phyloP scores from a whole-genome alignment of 2,797 vertebrate genomes.

The Mergus octosetaceus region DNA sequence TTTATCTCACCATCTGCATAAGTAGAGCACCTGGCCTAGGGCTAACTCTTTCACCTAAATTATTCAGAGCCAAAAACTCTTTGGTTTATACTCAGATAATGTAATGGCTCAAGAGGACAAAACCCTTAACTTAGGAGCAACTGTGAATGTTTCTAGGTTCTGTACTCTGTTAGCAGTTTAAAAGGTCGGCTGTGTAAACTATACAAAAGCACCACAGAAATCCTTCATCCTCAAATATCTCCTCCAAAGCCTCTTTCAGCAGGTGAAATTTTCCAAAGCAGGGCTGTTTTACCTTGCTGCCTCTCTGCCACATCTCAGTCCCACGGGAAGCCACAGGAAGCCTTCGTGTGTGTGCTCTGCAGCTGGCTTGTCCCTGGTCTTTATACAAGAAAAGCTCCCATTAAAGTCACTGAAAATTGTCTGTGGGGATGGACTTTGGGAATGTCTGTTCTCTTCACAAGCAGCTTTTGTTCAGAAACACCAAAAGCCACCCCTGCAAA shows the following conservation, averaged over 20 bases:
- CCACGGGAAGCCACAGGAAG: neutral
- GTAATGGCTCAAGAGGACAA: constrained; percentile 75
- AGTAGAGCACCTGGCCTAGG: constrained; percentile 84
- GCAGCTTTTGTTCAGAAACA: constrained; percentile 20
- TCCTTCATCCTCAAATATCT: constrained; percentile 29
- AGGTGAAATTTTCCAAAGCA: neutral
- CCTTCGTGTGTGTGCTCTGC: neutral
- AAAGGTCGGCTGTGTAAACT: constrained; percentile 56
- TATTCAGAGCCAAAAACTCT: constrained; percentile 84
- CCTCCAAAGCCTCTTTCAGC: constrained; percentile 19
- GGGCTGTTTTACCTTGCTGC: neutral
- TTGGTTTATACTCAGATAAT: constrained; percentile 78
- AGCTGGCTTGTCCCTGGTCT: neutral
- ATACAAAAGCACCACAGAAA: constrained; percentile 35
- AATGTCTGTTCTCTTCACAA: neutral
- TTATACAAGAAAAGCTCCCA: neutral
- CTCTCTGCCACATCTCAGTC: neutral
- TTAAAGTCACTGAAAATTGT: neutral
- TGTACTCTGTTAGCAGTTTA: constrained; percentile 40
- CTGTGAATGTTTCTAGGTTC: constrained; percentile 38
- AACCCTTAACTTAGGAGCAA: constrained; percentile 60
- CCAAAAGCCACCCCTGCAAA: constrained; percentile 11
- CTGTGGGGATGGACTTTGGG: neutral
- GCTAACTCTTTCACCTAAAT: constrained; percentile 84
- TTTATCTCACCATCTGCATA: constrained; percentile 87